Percentiles rank a stretch among this genome's conserved stretches.
phyloP scores from a whole-genome alignment of 2,888 invertebrate species.

The Junonia oenone region DNA sequence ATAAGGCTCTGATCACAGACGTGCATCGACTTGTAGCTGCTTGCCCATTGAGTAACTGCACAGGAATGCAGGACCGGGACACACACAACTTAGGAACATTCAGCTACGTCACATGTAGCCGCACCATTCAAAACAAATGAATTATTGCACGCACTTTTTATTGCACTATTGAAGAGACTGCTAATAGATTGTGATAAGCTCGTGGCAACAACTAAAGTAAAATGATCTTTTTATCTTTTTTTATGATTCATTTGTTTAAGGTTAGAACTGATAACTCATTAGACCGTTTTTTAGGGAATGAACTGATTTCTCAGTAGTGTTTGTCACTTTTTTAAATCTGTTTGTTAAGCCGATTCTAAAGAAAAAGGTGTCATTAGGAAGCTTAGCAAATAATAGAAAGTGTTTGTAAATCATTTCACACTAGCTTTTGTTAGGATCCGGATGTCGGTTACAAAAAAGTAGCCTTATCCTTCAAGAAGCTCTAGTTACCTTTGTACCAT shows the following conservation, averaged over 20 bases:
- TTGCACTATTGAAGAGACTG: not conserved
- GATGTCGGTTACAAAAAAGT: too few species aligned
- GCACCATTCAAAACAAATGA: not conserved
- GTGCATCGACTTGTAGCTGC: constrained; percentile 20
- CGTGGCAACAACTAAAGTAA: too few species aligned
- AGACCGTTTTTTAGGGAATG: not conserved
- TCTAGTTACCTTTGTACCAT: too few species aligned
- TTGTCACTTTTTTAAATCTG: not conserved
- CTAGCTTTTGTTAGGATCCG: too few species aligned
- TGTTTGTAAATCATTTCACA: constrained; percentile 2
- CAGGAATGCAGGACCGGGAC: constrained; percentile 28
- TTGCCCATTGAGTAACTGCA: constrained; percentile 34
- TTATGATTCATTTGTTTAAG: too few species aligned
- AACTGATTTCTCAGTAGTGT: constrained; percentile 2
- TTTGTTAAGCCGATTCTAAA: not conserved
- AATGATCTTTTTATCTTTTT: too few species aligned
- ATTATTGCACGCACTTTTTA: not conserved
- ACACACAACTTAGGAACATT: not conserved
- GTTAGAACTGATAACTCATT: not conserved
- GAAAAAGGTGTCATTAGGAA: constrained; percentile 12
- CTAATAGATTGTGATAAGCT: not conserved
- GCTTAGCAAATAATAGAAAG: constrained; percentile 1
- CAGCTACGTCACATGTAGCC: not conserved
- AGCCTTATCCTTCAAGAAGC: too few species aligned
- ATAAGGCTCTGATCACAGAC: constrained; percentile 12